Evolutionary conservation across 35 echinoderm and acorn worm genomes (phyloP).

Genomic region (Stichopus chloronotus): DNA sequence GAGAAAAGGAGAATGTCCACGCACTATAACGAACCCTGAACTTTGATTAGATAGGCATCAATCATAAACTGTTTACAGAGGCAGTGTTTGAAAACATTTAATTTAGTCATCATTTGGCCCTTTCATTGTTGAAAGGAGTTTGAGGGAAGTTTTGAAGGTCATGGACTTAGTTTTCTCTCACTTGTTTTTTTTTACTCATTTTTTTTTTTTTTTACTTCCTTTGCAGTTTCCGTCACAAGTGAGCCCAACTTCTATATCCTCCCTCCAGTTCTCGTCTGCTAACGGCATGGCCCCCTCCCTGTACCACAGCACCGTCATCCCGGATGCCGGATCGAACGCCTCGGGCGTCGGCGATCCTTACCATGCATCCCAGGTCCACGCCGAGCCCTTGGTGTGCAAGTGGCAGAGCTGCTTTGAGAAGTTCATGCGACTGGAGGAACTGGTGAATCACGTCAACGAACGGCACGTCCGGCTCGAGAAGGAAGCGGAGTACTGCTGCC

Average conservation of each 20-base stretch:
- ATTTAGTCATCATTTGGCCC: too few species aligned
- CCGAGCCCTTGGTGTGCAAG: constrained; percentile 71
- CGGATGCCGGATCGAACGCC: background rate
- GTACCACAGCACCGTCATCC: constrained; percentile 48
- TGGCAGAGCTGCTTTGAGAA: constrained; percentile 85
- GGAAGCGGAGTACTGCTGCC: constrained; percentile 87
- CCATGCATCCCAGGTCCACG: background rate
- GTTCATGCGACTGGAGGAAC: constrained; percentile 76
- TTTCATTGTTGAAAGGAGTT: too few species aligned
- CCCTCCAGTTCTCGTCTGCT: constrained; percentile 17
- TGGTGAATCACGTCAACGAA: constrained; percentile 94
- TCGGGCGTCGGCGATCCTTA: background rate
- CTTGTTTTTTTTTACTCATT: background rate
- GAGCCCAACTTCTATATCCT: constrained; percentile 32
- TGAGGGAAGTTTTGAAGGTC: too few species aligned
- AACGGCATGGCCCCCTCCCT: background rate
- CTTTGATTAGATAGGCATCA: too few species aligned
- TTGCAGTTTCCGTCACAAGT: constrained; percentile 46
- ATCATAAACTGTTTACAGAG: too few species aligned
- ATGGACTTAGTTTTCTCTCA: too few species aligned
- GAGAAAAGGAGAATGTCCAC: too few species aligned
- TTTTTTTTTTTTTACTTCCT: background rate
- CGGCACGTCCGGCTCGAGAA: constrained; percentile 86
- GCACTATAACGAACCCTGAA: too few species aligned
- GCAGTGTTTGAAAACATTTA: too few species aligned